phyloP scores from a whole-genome alignment of 2,888 invertebrate genomes.

The Epirrhoe tristata region DNA sequence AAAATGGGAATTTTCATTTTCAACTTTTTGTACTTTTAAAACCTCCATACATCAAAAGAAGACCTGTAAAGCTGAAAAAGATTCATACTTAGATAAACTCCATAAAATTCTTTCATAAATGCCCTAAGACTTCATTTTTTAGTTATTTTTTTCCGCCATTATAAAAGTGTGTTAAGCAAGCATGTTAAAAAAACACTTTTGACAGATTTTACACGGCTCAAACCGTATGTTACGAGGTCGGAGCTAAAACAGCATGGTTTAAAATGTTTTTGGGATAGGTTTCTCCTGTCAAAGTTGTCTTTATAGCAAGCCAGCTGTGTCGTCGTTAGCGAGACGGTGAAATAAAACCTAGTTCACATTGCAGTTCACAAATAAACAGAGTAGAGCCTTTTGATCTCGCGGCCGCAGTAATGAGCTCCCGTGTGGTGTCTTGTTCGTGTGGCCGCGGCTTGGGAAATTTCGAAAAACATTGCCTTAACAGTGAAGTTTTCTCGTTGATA shows the following conservation, averaged over 20 bases:
- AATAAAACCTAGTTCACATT: constrained; percentile 38
- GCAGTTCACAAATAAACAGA: constrained; percentile 59
- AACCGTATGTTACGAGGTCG: background rate
- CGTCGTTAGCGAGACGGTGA: constrained; percentile 35
- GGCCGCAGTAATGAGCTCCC: constrained; percentile 60
- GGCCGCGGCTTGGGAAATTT: constrained; percentile 26
- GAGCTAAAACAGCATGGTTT: background rate
- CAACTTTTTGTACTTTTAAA: constrained; percentile 15
- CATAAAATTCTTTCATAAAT: constrained; percentile 30
- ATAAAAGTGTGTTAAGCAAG: constrained; percentile 8
- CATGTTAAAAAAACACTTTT: constrained; percentile 1
- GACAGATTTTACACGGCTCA: constrained; percentile 1
- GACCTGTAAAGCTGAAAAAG: constrained; percentile 27
- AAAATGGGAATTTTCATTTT: constrained; percentile 21
- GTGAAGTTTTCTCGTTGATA: background rate
- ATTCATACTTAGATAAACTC: constrained; percentile 31
- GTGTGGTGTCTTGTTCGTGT: constrained; percentile 41
- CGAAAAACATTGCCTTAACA: constrained; percentile 10
- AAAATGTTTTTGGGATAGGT: background rate
- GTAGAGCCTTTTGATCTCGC: constrained; percentile 60
- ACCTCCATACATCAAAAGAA: constrained; percentile 17
- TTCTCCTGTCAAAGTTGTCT: constrained; percentile 3
- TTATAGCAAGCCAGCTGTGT: constrained; percentile 8
- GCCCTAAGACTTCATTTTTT: constrained; percentile 17
- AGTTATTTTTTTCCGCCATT: constrained; percentile 24